Evolutionary conservation across 2,888 invertebrate species (phyloP).

Genomic region (Cheiracanthium punctorium): DNA sequence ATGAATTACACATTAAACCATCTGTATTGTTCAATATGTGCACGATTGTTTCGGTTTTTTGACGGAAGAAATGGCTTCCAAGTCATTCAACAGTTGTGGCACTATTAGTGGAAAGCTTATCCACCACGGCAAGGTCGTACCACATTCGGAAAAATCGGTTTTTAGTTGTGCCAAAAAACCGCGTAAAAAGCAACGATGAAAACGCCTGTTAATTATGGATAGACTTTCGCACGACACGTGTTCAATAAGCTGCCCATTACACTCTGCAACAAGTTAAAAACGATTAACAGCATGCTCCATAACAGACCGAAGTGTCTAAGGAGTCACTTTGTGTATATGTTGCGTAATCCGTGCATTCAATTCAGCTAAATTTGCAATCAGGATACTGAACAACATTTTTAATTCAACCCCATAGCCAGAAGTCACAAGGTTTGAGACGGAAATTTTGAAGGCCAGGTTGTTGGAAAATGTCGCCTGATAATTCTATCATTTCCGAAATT

Average conservation of each 20-base stretch:
- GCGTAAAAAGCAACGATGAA: too few species aligned
- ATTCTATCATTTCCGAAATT: not conserved
- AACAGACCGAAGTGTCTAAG: not conserved
- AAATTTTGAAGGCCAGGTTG: not conserved
- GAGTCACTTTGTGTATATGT: not conserved
- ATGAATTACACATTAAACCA: not conserved
- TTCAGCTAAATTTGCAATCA: slow-evolving; percentile 11
- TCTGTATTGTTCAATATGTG: not conserved
- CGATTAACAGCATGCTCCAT: not conserved
- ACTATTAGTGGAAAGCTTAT: not conserved
- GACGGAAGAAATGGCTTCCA: not conserved
- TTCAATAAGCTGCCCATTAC: too few species aligned
- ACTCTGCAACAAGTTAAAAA: too few species aligned
- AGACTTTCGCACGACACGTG: too few species aligned
- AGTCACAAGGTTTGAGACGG: not conserved
- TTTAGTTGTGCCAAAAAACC: too few species aligned
- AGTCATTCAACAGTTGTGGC: not conserved
- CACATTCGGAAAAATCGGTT: not conserved
- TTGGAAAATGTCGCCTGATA: not conserved
- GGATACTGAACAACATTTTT: not conserved
- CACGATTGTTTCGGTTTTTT: not conserved
- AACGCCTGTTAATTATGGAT: not conserved
- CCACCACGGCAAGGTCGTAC: not conserved
- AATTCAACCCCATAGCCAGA: slow-evolving; percentile 4
- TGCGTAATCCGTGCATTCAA: slow-evolving; percentile 17